Base-by-base conservation (phyloP, 2,797 vertebrate species). In the Megalops cyprinoides region DNA sequence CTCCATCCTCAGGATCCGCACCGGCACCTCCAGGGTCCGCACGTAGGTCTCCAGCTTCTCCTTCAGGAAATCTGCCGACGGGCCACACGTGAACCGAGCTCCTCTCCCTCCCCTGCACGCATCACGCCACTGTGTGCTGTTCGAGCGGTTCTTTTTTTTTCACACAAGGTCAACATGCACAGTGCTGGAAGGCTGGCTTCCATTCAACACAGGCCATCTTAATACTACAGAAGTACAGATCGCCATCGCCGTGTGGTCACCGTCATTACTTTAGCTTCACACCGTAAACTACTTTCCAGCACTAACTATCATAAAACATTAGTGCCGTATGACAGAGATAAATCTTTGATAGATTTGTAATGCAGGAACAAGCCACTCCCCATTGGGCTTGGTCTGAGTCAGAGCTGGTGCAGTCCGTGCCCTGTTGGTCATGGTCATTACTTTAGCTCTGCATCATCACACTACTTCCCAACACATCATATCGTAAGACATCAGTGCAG, bases 1-100 rank as follows among this genome's bases (percentile, higher is more conserved):
- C 89, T 97, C 97, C 98, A 99, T 99, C 84, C 98, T 93, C 82
- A 99, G 91, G 86, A 99, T 95, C 82, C 90, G 92, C 3, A 98
- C 87, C 0, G 97, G 93, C 9, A 99, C 96, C 74, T 95, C 95
- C 89, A 99, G 92, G 14, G 91, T 95, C 25, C 84, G 91, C 77
- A 94, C 96, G 0, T 99, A 96, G 55, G 92, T 93, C 88, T 99
- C 98, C 77, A 99, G 83, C 20, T 97, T 94, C 82, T 94, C 91
- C 88, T 97, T 97, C 86, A 99, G 79, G 82, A 99, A 99, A 84
- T 99, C 98, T 99, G 91, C 20, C 82, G 75, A 44, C 42, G 73
- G 37, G 60, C n/a, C 8, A 8, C 15, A 74, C n/a, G 28, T 65
- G 6, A 46, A 2, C n/a, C 42, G 44, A 28, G 37, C 12, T 53